Percentiles rank a stretch among this genome's conserved stretches.
These are phyloP conservation scores for Caenorhabditis virilis DNA, from an alignment of 2,888 invertebrate species.

Conservation along the genomic window DNA sequence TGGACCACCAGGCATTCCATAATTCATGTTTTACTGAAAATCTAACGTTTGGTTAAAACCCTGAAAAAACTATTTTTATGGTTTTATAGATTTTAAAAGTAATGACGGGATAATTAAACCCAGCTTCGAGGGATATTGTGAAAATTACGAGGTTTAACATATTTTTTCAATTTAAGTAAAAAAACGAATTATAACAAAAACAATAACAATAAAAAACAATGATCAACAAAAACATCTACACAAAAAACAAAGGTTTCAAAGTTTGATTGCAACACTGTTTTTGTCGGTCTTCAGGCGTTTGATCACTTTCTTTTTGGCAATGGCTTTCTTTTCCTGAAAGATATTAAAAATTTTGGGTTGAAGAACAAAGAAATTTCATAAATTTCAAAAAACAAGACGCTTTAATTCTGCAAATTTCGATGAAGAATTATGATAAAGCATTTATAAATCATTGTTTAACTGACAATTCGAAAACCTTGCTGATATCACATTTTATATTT, in stretches of 20 bases:
- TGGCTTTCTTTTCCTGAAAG: slow-evolving; percentile 30
- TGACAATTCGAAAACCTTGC: too few species aligned
- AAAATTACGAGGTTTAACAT: background rate
- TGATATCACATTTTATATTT: too few species aligned
- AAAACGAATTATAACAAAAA: slow-evolving; percentile 5
- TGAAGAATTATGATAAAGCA: too few species aligned
- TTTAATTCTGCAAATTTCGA: too few species aligned
- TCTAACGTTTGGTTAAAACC: too few species aligned
- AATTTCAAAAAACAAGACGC: too few species aligned
- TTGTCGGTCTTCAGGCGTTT: slow-evolving; percentile 35
- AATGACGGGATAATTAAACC: too few species aligned
- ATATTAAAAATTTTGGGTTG: background rate
- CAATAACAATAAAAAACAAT: slow-evolving; percentile 7
- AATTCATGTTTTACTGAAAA: slow-evolving; percentile 31
- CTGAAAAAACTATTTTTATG: slow-evolving; percentile 3
- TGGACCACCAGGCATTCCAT: slow-evolving; percentile 12
- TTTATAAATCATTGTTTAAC: too few species aligned
- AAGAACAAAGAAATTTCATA: background rate
- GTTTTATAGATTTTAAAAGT: too few species aligned
- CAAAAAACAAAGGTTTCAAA: slow-evolving; percentile 20
- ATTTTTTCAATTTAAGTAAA: slow-evolving; percentile 2
- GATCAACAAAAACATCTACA: slow-evolving; percentile 7
- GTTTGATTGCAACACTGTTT: slow-evolving; percentile 34
- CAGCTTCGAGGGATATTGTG: too few species aligned
- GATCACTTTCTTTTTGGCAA: slow-evolving; percentile 40